Conservation (phyloP, 2,888 invertebrate species). For the Eugnorisma glareosa region DNA sequence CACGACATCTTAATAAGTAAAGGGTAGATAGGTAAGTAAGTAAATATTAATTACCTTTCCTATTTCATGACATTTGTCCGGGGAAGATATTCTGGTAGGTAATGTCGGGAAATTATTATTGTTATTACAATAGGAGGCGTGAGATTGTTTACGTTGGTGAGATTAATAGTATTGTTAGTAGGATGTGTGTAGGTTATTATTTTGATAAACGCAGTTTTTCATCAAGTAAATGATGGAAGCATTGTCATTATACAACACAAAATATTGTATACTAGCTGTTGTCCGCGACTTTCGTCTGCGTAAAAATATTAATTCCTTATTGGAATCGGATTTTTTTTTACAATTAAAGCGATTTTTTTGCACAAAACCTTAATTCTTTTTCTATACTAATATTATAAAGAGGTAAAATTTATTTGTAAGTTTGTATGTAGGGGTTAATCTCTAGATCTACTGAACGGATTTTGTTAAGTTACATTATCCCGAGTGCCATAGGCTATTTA, state of each 20-base stretch:
- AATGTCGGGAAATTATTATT: slow-evolving; percentile 19
- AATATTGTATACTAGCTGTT: too few relatives aligned
- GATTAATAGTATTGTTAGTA: background rate
- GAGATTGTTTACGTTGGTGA: background rate
- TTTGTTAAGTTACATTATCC: too few relatives aligned
- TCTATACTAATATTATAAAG: too few relatives aligned
- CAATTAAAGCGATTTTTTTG: too few relatives aligned
- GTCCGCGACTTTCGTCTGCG: too few relatives aligned
- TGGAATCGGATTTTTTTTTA: too few relatives aligned
- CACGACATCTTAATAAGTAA: slow-evolving; percentile 3
- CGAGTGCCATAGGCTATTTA: too few relatives aligned
- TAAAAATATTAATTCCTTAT: too few relatives aligned
- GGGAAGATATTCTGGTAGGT: slow-evolving; percentile 15
- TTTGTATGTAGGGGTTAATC: too few relatives aligned
- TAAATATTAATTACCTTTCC: slow-evolving; percentile 44
- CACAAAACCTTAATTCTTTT: too few relatives aligned
- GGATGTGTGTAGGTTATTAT: background rate
- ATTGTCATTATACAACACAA: background rate
- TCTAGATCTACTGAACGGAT: too few relatives aligned
- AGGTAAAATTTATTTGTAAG: too few relatives aligned
- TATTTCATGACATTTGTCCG: slow-evolving; percentile 25
- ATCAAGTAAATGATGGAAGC: background rate
- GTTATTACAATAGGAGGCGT: background rate
- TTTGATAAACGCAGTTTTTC: background rate
- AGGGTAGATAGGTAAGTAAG: slow-evolving; percentile 3